These are phyloP conservation scores for Endomychus coccineus DNA, from an alignment of 2,888 invertebrate genomes.

Conservation along the genomic window DNA sequence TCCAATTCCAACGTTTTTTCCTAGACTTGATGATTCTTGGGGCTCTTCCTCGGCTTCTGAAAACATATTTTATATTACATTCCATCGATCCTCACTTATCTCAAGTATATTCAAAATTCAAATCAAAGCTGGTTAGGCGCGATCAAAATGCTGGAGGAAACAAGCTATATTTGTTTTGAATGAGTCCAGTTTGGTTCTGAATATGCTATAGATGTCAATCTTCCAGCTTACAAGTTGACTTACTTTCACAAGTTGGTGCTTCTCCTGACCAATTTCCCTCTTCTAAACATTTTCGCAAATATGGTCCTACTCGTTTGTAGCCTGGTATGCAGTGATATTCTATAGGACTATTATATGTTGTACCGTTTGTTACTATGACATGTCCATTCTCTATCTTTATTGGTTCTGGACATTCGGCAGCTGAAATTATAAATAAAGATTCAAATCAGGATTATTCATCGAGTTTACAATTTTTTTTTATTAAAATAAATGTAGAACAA, in stretches of 20 bases:
- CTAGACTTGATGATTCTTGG: constrained; percentile 63
- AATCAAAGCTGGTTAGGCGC: too few species aligned
- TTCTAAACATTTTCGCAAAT: constrained; percentile 74
- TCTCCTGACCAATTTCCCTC: constrained; percentile 83
- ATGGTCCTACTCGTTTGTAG: constrained; percentile 73
- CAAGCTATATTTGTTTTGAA: too few species aligned
- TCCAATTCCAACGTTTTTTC: constrained; percentile 76
- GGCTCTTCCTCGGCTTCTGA: constrained; percentile 58
- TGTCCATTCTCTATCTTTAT: constrained; percentile 75
- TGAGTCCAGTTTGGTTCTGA: too few species aligned
- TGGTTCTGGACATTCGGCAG: constrained; percentile 78
- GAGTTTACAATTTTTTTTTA: too few species aligned
- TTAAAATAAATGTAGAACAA: too few species aligned
- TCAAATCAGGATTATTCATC: too few species aligned
- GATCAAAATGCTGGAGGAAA: too few species aligned
- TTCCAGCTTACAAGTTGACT: too few species aligned
- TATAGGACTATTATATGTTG: constrained; percentile 77
- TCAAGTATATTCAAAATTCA: too few species aligned
- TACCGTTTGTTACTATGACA: constrained; percentile 77
- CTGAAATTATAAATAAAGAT: too few species aligned
- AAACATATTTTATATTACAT: constrained; percentile 22
- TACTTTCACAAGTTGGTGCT: constrained; percentile 74
- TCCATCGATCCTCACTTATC: too few species aligned
- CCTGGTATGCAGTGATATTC: constrained; percentile 87
- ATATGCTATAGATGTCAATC: not conserved